Percentiles rank a stretch among this genome's conserved stretches.
Evolutionary conservation across 2,888 invertebrate genomes (phyloP).

Genomic region (Rhabditoides inermis): DNA sequence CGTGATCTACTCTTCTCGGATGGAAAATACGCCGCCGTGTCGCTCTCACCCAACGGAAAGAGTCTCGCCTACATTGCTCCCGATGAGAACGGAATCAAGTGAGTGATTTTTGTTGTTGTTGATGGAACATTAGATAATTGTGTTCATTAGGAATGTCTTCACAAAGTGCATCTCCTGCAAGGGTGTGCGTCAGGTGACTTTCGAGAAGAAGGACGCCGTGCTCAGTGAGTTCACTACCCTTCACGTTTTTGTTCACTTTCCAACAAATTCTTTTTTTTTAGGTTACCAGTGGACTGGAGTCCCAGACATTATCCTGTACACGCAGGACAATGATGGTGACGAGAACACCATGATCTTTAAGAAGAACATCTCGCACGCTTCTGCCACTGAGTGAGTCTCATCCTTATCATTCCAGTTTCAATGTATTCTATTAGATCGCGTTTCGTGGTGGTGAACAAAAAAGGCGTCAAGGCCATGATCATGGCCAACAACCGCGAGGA

Average conservation of each 20-base stretch:
- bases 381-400: too few species aligned
- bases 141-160: conserved; percentile 48
- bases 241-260: neutral
- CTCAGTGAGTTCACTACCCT: conserved; percentile 21
- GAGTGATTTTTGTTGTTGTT: too few species aligned
- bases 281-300: conserved; percentile 50
- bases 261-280: conserved; percentile 8
- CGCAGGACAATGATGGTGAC: conserved; percentile 48
- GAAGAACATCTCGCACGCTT: conserved; percentile 49
- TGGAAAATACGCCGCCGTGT: conserved; percentile 45
- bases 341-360: conserved; percentile 48
- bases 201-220: conserved; percentile 40
- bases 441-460: conserved; percentile 31
- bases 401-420: too few species aligned
- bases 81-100: conserved; percentile 42
- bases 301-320: conserved; percentile 43
- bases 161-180: conserved; percentile 43
- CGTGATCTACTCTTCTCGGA: conserved; percentile 41
- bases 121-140: too few species aligned
- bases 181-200: conserved; percentile 43
- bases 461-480: conserved; percentile 41
- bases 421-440: too few species aligned
- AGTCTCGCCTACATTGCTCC: conserved; percentile 46
- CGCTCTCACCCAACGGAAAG: conserved; percentile 45
- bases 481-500: conserved; percentile 42